Evolutionary conservation across 2,888 invertebrate species (phyloP), one percentile per base, ranked within the genome.

Genomic region (Carterocephalus palaemon): DNA sequence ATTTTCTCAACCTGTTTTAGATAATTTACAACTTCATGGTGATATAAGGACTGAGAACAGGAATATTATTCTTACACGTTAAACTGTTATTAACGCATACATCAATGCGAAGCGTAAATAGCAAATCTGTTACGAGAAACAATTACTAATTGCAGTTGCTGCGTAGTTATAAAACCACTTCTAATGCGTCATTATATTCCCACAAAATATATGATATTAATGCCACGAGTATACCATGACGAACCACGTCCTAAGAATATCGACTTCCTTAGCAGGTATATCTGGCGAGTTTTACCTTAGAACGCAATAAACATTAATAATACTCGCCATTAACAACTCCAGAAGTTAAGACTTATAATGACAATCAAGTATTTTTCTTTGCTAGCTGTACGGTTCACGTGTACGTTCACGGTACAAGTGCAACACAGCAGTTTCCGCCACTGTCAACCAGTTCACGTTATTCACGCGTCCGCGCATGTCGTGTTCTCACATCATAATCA

Each of bases 201-300:
- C 8, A 17, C 16, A 3, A 28, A 36, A 29, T 22, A 17, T 43
- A 15, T 31, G 10, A 10, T 23, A 26, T 10, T 13, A 28, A 42
- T 28, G 28, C 50, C 49, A 46, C 45, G 34, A 46, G 46, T 46
- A 51, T 49, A 36, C 40, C 46, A 50, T 49, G 50, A 54, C 48
- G 41, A 50, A 49, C 50, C 34, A 41, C 47, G 45, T 36, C 50
- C 43, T 37, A 50, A 62, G 69, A 72, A 76, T 72, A 69, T 56
- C 58, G 53, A 69, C 68, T 74, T 75, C 71, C 75, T 69, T 64
- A 47, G 37, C 19, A 17, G n/a, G 10, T n/a, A n/a, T n/a, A n/a
- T 19, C 15, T 20, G 7, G 7, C 24, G 13, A 23, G 26, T 33
- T 33, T 38, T 26, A 33, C 38, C 26, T 38, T 13, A 23, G 20